Evolutionary conservation across 2,888 invertebrate genomes (phyloP).

Genomic region (Biston stratarius): DNA sequence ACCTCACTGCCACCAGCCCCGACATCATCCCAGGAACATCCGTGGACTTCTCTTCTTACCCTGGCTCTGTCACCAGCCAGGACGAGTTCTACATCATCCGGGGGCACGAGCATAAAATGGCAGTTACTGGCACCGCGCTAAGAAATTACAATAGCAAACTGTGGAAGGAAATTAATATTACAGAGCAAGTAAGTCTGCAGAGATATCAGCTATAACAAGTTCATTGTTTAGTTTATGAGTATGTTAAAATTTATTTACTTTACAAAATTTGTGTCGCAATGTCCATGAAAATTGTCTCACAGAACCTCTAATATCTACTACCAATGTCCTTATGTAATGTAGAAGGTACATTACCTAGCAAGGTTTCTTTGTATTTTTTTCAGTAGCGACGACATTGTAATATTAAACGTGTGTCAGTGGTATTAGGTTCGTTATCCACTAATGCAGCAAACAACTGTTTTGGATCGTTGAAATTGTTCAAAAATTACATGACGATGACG

Average conservation of each 20-base stretch:
- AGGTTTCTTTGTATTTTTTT: conserved; percentile 1
- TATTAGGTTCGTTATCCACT: background rate
- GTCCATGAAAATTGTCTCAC: background rate
- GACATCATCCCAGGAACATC: conserved; percentile 88
- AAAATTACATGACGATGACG: background rate
- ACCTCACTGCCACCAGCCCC: conserved; percentile 82
- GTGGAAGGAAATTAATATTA: conserved; percentile 89
- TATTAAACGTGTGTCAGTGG: background rate
- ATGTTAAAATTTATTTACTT: conserved; percentile 1
- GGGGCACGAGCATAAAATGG: conserved; percentile 86
- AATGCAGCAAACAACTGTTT: background rate
- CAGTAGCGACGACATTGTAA: background rate
- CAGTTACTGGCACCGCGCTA: conserved; percentile 92
- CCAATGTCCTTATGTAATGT: background rate
- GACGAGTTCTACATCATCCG: conserved; percentile 93
- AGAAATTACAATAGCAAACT: conserved; percentile 90
- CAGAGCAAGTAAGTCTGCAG: conserved; percentile 80
- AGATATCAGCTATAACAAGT: background rate
- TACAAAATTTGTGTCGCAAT: background rate
- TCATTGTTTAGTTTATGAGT: background rate
- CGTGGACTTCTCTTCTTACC: conserved; percentile 93
- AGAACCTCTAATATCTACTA: background rate
- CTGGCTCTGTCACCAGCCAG: conserved; percentile 92
- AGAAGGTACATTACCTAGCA: background rate
- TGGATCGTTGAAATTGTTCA: too few relatives aligned